Base-by-base conservation (phyloP, 1,140 invertebrate species). In the Diuraphis noxia region DNA sequence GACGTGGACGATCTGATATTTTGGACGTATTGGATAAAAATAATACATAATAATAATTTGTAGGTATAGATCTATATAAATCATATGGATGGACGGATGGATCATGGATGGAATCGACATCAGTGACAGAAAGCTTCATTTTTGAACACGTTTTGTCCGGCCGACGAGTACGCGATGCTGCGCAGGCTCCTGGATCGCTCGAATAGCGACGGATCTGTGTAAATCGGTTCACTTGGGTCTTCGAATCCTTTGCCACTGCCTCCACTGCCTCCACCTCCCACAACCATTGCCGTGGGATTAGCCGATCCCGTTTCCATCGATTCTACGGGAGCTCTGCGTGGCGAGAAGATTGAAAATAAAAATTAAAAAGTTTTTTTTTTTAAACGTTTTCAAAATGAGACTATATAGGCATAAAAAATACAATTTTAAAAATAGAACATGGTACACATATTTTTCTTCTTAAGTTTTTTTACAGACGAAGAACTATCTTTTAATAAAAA, bases 201-300 rank as follows among this genome's bases (percentile, higher is more conserved):
- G 93, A 98, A 98, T 21, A 98, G 94, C 3, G 97, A 98, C 0
- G 97, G 97, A 94, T 98, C 97, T 1, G 97, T 98, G 93, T 98
- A 98, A 92, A 98, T 98, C 5, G 97, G 97, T 93, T 98, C 98
- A 93, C 97, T 98, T 21, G 97, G 97, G 94, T 98, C 97, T 93
- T 97, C 96, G 92, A 96, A 97, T 23, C 88, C 56, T 92, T 89
- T 91, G 13, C 63, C 49, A 0, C 34, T 19, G 2, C 52, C 36
- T 7, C 81, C 13, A n/a, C n/a, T n/a, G 13, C 21, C 30, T 63
- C 30, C 81, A 30, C 56, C 49, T 1, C 43, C 43, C 34, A 90
- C 92, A 0, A 89, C 49, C 30, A 90, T 72, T 30, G 40, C 30
- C 5, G 88, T 91, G 13, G 77, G 36, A 23, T 81, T 81, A 2